Evolutionary conservation across 1,140 invertebrate species (phyloP).

Genomic region (Apis mellifera): Amel_HAv3.1 CM009932.2:4499501-4500000

Average conservation of each 20-base stretch:
- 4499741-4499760: slow-evolving; percentile 80
- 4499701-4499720: slow-evolving; percentile 94
- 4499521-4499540: slow-evolving; percentile 39
- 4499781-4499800: slow-evolving; percentile 75
- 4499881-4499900: slow-evolving; percentile 51
- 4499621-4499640: slow-evolving; percentile 65
- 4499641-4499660: slow-evolving; percentile 67
- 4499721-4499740: slow-evolving; percentile 93
- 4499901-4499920: slow-evolving; percentile 34
- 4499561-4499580: slow-evolving; percentile 62
- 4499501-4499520: slow-evolving; percentile 61
- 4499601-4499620: slow-evolving; percentile 53
- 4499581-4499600: slow-evolving; percentile 61
- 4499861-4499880: slow-evolving; percentile 59
- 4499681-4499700: slow-evolving; percentile 91
- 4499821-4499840: slow-evolving; percentile 81
- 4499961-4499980: background rate
- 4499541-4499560: slow-evolving; percentile 49
- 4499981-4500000: background rate
- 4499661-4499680: slow-evolving; percentile 70
- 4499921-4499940: background rate
- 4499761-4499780: slow-evolving; percentile 79
- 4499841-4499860: slow-evolving; percentile 79
- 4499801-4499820: slow-evolving; percentile 79
- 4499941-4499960: background rate